Evolutionary conservation across 1,140 invertebrate genomes (phyloP).

Genomic region (Samia ricini): DNA sequence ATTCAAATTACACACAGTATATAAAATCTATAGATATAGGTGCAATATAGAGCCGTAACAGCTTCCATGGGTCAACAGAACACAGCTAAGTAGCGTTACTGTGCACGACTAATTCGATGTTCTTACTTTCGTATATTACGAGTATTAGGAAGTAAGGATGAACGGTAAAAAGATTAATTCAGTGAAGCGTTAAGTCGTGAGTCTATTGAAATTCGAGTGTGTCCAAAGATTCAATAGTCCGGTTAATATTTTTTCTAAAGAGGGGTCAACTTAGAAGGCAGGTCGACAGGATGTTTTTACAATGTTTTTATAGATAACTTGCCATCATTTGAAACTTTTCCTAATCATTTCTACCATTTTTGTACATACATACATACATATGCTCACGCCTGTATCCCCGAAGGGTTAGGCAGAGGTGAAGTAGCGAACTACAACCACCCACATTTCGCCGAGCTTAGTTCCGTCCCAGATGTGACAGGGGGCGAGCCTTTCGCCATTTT

Average conservation of each 20-base stretch:
- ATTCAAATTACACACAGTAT: too few species aligned
- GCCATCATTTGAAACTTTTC: too few species aligned
- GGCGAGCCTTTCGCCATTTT: too few species aligned
- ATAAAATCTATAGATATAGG: too few species aligned
- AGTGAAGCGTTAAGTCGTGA: conserved; percentile 33
- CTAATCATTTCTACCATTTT: background rate
- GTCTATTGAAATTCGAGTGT: conserved; percentile 35
- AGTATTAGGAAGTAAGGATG: conserved; percentile 1
- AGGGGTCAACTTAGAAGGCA: conserved; percentile 26
- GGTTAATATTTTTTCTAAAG: conserved; percentile 36
- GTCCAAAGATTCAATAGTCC: conserved; percentile 37
- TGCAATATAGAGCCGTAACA: too few species aligned
- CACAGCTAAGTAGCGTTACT: background rate
- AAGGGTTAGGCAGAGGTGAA: too few species aligned
- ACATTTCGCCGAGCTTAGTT: too few species aligned
- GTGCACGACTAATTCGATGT: background rate
- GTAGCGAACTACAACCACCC: too few species aligned
- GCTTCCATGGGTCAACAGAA: background rate
- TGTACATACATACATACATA: background rate
- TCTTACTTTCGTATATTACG: background rate
- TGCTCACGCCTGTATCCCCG: too few species aligned
- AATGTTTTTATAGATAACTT: background rate
- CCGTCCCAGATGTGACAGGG: too few species aligned
- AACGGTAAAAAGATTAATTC: conserved; percentile 2
- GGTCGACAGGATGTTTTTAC: conserved; percentile 21